Base-by-base conservation (phyloP, 2,797 vertebrate genomes). In the Pseudochromis fuscus region DNA sequence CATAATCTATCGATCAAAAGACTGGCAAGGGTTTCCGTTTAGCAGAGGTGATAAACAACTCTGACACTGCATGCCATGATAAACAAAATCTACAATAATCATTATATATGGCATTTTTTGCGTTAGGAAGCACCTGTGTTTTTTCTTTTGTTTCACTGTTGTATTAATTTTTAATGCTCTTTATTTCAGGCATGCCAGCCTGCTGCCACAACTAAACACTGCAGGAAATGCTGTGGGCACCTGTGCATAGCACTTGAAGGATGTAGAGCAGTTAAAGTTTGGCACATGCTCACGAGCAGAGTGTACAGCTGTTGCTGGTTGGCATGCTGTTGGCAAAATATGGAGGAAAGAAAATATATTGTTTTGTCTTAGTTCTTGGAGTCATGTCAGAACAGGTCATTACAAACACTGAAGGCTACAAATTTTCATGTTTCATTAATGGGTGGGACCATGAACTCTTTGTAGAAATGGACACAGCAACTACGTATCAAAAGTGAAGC, bases 151-250 rank as follows among this genome's bases (percentile, higher is more conserved):
- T 23, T 62, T 53, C 30, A 30, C 37, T 37, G 46, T 4, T 28
- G 8, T 64, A 18, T 53, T 10, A 9, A 57, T 67, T 28, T 46
- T 57, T 67, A 33, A 31, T 19, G 31, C n/a, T 16, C 28, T 59
- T 35, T 27, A 48, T 52, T 51, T 57, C 37, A 51, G 45, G 24
- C 6, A 1, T 6, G 1, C 18, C 11, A 16, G 24, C 23, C 23
- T 40, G n/a, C 45, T 21, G 49, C 16, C 5, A 19, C 9, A 7
- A 18, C 10, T 40, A 65, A 52, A 55, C 30, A 28, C 46, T 51
- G 50, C 4, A 4, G 60, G 53, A 64, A 72, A 33, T 30, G 46
- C 61, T 44, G 61, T 35, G 59, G 59, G 31, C 44, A 49, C 49
- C 12, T 50, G 59, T 33, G 33, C 58, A 35, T 35, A 30, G 31